A percentile compares a stretch with the other conserved stretches of the same genome.
phyloP scores from a whole-genome alignment of 1,140 invertebrate genomes.

The Aphis craccivora region DNA sequence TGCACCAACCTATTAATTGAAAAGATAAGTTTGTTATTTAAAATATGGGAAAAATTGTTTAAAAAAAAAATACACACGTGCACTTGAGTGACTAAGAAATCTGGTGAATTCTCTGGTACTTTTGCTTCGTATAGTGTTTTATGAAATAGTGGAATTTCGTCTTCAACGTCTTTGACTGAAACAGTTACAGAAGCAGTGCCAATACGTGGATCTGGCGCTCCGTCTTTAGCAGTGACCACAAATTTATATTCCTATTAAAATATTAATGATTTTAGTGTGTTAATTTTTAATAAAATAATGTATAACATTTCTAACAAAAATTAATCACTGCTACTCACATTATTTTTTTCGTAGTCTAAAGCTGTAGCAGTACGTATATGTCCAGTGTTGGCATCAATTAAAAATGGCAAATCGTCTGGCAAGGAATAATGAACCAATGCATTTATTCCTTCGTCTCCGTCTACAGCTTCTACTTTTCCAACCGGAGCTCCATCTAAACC shows the following conservation, averaged over 20 bases:
- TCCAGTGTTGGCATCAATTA: slow-evolving; percentile 79
- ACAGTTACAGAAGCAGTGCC: slow-evolving; percentile 88
- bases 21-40: not conserved
- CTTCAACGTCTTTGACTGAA: slow-evolving; percentile 78
- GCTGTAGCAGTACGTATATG: slow-evolving; percentile 78
- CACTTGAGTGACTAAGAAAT: slow-evolving; percentile 79
- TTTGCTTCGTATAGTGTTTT: slow-evolving; percentile 75
- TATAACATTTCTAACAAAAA: not conserved
- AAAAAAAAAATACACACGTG: slow-evolving; percentile 63
- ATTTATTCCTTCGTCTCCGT: slow-evolving; percentile 79
- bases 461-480: slow-evolving; percentile 82
- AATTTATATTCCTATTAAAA: slow-evolving; percentile 75
- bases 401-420: slow-evolving; percentile 79
- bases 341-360: slow-evolving; percentile 85
- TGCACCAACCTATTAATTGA: not conserved
- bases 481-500: slow-evolving; percentile 74
- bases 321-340: slow-evolving; percentile 65
- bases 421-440: slow-evolving; percentile 70
- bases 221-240: slow-evolving; percentile 87
- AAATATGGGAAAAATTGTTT: not conserved
- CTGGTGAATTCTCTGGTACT: slow-evolving; percentile 83
- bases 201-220: slow-evolving; percentile 81
- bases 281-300: not conserved
- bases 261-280: not conserved
- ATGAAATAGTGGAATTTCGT: slow-evolving; percentile 84